These are phyloP conservation scores for Lycocorax pyrrhopterus DNA, from an alignment of 2,113 vertebrate species.

Conservation along the genomic window DNA sequence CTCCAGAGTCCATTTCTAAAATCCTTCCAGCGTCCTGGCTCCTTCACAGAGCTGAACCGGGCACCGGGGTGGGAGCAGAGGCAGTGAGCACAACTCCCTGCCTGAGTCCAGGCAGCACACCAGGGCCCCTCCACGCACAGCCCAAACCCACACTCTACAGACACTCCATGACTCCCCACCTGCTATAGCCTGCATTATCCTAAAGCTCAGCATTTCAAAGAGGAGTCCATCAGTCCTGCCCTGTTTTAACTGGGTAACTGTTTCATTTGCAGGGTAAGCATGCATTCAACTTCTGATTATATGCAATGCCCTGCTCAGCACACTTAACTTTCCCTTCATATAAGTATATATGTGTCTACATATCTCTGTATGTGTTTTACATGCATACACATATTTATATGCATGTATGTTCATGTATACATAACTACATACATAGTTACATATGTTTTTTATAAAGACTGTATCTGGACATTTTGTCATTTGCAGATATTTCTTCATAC, in stretches of 20 bases:
- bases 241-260: background rate
- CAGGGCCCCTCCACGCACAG: accelerated
- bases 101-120: accelerated
- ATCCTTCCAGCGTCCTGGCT: background rate
- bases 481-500: background rate
- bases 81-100: background rate
- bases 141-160: background rate
- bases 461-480: background rate
- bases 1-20: background rate
- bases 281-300: background rate
- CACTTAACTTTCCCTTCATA: background rate
- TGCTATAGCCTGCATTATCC: background rate
- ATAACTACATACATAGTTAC: background rate
- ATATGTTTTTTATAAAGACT: background rate
- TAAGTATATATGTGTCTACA: background rate
- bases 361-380: background rate
- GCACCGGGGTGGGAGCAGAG: background rate
- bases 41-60: background rate
- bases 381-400: background rate
- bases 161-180: accelerated
- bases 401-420: background rate
- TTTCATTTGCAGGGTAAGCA: background rate
- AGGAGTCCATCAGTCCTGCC: background rate
- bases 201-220: background rate
- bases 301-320: background rate